Evolutionary conservation across 1,140 invertebrate genomes (phyloP), one percentile per base, ranked within the genome.

Genomic region (Phymastichus coffea): DNA sequence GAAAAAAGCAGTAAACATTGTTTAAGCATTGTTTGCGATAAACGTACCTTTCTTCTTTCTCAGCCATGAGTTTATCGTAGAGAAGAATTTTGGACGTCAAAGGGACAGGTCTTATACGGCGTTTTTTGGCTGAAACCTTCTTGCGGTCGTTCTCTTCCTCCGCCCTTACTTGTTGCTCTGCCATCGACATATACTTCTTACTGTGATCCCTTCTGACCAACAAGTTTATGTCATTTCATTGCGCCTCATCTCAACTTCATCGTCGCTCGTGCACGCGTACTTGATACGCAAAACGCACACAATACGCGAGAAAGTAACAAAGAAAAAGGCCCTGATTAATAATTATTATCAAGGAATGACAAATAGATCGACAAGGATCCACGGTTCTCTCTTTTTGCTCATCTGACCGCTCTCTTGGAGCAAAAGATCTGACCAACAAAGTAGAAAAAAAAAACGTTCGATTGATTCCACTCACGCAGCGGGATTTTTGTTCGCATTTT

Each of bases 31-130:
- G 15, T 53, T 37, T 14, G 4, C 25, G 37, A 14, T n/a, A n/a
- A 9, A 22, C 28, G 10, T 65, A 87, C 87, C 86, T 85, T 78
- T 84, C 83, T 70, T 88, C 86, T 73, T 88, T 86, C 59, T 87
- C 85, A 56, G 84, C 83, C 47, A 88, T 72, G 52, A 89, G 82
- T 75, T 87, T 88, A 67, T 89, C 83, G 58, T 87, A 89, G 2
- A 88, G 74, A 1, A 85, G 86, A 59, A 89, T 83, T 64, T 84
- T 81, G 0, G 87, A 88, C 55, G 87, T 85, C 19, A 88, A 83
- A 3, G 87, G 87, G 38, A 88, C 80, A n/a, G 86, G 84, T 66
- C 83, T 82, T 4, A 83, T 82, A 57, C 77, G 69, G 14, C 73
- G 68, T 62, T 77, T 78, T 41, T 71, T 80, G 8, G 60, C 55